Percentiles rank a stretch among this genome's conserved stretches.
These are phyloP conservation scores for Stenodera caucasica DNA, from an alignment of 2,888 invertebrate species.

Conservation along the genomic window DNA sequence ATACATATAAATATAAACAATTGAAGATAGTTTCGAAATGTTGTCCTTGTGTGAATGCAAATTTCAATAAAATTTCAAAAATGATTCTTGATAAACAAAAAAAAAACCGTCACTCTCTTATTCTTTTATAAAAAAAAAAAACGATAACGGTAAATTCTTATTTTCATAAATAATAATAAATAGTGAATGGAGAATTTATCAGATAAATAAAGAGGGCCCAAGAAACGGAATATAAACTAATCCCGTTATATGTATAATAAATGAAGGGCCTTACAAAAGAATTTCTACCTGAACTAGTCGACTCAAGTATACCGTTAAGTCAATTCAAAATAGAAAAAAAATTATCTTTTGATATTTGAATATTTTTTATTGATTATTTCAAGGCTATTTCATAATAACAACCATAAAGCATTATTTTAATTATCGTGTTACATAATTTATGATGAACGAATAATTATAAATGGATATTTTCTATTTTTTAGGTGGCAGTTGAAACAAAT, in stretches of 20 bases:
- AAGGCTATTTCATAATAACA: no score
- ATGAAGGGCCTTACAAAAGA: not conserved
- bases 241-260: not conserved
- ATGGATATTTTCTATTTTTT: constrained; percentile 50
- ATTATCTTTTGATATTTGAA: not conserved
- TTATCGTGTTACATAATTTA: no score
- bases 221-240: not conserved
- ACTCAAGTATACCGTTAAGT: constrained; percentile 1
- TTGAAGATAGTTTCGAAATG: no score
- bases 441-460: no score
- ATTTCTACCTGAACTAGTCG: not conserved
- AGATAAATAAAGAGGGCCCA: not conserved
- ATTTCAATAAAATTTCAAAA: no score
- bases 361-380: not conserved
- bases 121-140: not conserved
- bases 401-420: no score
- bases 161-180: not conserved
- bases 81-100: no score
- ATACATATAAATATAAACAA: no score
- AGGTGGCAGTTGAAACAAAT: constrained; percentile 70
- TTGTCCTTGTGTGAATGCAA: no score
- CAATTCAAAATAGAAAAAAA: not conserved
- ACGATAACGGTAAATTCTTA: not conserved
- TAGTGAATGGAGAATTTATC: constrained; percentile 1
- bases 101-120: not conserved